These are phyloP conservation scores for Polypedilum pembai DNA, from an alignment of 1,140 invertebrate species.

Conservation along the genomic window DNA sequence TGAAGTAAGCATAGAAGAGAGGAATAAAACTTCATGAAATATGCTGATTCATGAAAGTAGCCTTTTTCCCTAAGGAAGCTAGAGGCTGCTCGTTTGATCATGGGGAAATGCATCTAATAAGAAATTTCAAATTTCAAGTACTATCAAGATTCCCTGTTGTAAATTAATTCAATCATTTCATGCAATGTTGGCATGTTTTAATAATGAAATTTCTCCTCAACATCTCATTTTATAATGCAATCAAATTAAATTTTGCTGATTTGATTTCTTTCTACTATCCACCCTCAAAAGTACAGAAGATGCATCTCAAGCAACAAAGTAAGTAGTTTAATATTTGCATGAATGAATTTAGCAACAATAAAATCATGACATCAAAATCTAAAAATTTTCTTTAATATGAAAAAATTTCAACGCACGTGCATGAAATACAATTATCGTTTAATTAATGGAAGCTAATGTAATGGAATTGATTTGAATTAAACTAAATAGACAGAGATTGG, in stretches of 20 bases:
- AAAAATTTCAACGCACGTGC: neutral
- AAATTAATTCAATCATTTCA: constrained; percentile 11
- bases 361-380: no score
- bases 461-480: constrained; percentile 6
- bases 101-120: neutral
- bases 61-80: neutral
- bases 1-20: neutral
- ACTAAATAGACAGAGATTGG: no score
- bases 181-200: neutral
- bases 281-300: neutral
- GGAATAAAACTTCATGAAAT: neutral
- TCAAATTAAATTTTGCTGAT: constrained; percentile 19
- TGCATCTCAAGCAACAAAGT: neutral
- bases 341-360: no score
- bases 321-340: neutral
- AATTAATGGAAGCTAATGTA: constrained; percentile 1
- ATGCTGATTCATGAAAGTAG: neutral
- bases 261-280: neutral
- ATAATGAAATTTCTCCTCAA: neutral
- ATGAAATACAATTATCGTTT: neutral
- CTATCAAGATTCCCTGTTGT: neutral
- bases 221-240: neutral
- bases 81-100: neutral
- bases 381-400: neutral
- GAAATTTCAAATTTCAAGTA: neutral